Base-by-base conservation (phyloP, 2,113 vertebrate genomes). In the Coturnix japonica region DNA sequence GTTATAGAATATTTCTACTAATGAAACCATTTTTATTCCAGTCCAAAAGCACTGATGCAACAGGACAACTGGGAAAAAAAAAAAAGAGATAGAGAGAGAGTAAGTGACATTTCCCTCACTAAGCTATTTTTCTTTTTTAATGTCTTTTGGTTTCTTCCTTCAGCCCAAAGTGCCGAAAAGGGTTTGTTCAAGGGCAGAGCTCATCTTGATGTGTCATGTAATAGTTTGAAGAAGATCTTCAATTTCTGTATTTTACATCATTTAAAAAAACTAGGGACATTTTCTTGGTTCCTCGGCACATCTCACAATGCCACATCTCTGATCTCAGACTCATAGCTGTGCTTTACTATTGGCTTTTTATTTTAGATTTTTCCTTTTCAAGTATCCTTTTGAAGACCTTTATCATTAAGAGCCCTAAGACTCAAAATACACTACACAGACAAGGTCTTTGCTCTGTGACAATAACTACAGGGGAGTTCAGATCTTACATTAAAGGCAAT, bases 401-500 rank as follows among this genome's bases (percentile, higher is more conserved):
- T 69, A 39, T 73, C 43, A 72, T 53, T 28, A 63, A 33, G 85
- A 61, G 26, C 60, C 87, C 59, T 85, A 25, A 94, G 93, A 84
- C 18, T 75, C 30, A 69, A 65, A 54, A 69, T 78, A 54, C 23
- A 28, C 37, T 63, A 23, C 28, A 59, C 43, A 73, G 41, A 73
- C 13, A 77, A 75, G 37, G 9, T 57, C n/a, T 84, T 59, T 81
- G 21, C 41, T 65, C 35, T 94, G 51, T 20, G 66, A 41, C 49
- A 75, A 92, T n/a, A 71, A 71, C 23, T 64, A 56, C 14, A 65
- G 53, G 30, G 18, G 5, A 54, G 18, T 93, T 92, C 61, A 84
- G 53, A 59, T 14, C n/a, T 94, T 87, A 44, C 13, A 70, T 90
- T 81, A 78, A 95, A 94, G 43, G 15, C 47, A 82, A 66, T 25